These are phyloP conservation scores for Pseudocheirus occidentalis DNA, from an alignment of 2,797 vertebrate genomes.

Conservation along the genomic window DNA sequence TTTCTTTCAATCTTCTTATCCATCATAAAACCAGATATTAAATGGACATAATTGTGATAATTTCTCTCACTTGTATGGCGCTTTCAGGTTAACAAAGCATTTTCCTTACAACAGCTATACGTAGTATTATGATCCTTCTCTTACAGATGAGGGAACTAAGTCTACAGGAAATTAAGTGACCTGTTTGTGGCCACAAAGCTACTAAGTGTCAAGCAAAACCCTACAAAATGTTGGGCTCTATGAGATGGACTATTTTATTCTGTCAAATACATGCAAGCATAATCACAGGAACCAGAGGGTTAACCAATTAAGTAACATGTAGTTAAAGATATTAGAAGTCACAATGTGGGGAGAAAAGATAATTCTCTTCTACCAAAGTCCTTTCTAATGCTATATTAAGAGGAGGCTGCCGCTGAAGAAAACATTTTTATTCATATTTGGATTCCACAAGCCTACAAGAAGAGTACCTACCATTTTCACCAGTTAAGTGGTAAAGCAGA, in stretches of 20 bases:
- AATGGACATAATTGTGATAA: not conserved
- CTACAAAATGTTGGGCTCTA: not conserved
- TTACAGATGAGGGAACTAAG: not conserved
- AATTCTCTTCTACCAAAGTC: not conserved
- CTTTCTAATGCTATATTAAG: not conserved
- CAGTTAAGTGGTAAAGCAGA: slow-evolving; percentile 39
- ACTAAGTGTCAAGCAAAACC: not conserved
- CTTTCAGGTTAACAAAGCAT: not conserved
- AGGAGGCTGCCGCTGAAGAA: not conserved
- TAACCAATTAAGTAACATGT: slow-evolving; percentile 51
- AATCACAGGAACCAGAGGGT: slow-evolving; percentile 22
- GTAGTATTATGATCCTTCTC: not conserved
- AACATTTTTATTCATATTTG: not conserved
- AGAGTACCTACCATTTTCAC: slow-evolving; percentile 22
- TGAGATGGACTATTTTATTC: not conserved
- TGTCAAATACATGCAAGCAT: not conserved
- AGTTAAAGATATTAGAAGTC: slow-evolving; percentile 29
- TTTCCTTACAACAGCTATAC: not conserved
- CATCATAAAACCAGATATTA: not conserved
- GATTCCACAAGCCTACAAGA: not conserved
- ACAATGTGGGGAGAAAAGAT: slow-evolving; percentile 37
- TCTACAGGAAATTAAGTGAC: not conserved
- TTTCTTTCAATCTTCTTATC: slow-evolving; percentile 1
- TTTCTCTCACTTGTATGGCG: not conserved
- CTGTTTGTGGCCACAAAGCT: not conserved